Percentiles rank a stretch among this genome's conserved stretches.
phyloP scores from a whole-genome alignment of 2,113 vertebrate genomes.

The Natator depressus region DNA sequence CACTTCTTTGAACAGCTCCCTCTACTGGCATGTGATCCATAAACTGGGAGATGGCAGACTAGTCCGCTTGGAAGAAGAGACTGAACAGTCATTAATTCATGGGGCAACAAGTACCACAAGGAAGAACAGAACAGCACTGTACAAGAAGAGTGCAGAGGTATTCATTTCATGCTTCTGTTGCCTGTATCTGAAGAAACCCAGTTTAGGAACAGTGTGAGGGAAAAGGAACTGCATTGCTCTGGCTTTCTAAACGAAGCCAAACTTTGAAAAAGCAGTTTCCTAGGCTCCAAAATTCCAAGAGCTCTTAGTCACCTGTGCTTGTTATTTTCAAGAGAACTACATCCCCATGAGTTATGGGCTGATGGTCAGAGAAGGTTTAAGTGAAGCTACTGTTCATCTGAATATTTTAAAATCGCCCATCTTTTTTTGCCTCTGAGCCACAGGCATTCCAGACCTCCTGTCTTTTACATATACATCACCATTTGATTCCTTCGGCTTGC shows the following conservation, averaged over 20 bases:
- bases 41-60: no score
- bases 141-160: background rate
- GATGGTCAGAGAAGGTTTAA: conserved; percentile 45
- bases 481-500: background rate
- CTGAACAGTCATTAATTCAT: no score
- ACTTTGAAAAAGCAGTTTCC: background rate
- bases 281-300: background rate
- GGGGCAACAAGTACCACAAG: background rate
- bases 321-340: conserved; percentile 54
- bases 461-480: background rate
- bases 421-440: conserved; percentile 57
- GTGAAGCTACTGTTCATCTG: background rate
- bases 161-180: background rate
- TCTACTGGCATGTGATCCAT: no score
- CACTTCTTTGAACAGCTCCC: no score
- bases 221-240: background rate
- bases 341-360: conserved; percentile 40
- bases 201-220: accelerated
- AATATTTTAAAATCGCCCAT: conserved; percentile 27
- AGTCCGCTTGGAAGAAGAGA: no score
- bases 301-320: conserved; percentile 49
- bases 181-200: background rate
- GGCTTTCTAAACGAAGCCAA: background rate
- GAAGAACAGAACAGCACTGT: background rate
- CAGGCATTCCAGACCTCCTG: background rate